Base-by-base conservation (phyloP, 2,797 vertebrate genomes). In the Orientallactaga sibirica region DNA sequence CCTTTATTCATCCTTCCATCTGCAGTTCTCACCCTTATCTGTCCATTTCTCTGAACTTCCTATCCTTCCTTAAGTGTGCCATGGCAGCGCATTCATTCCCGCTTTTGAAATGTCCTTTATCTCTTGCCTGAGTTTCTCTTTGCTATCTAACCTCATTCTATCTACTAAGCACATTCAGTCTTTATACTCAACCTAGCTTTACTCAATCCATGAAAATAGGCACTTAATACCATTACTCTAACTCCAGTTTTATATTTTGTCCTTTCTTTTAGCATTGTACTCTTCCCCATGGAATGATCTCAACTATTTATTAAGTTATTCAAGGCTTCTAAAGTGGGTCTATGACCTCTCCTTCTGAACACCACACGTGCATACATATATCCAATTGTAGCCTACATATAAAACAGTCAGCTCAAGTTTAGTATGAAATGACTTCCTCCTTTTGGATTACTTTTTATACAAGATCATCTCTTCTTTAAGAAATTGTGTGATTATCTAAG, bases 161-260 rank as follows among this genome's bases (percentile, higher is more conserved):
- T 8, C 55, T 83, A 67, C 27, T 48, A 74, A 81, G 29, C 4
- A 84, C 58, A 67, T 73, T 73, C 3, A 75, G 74, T 25, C 33
- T 87, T 70, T 10, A 71, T 82, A 66, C 1, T 12, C 27, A 68
- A 4, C 20, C 19, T 16, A 83, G 24, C 55, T 74, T 86, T 76
- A n/a, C 22, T 86, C 89, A 52, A 55, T 52, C 75, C 24, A 88
- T 66, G 16, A 88, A 91, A 20, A 85, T 2, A 78, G 11, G 27
- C n/a, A 94, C 68, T 90, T 79, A 82, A 70, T 77, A 77, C 64
- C 27, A 81, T 73, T 86, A 14, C 9, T 55, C 16, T 80, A 86
- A 22, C 58, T 15, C 64, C 33, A 67, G 11, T 64, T 94, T 85
- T 25, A 82, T 82, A 67, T 61, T 0, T 29, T 62, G 81, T 87